phyloP scores from a whole-genome alignment of 2,113 vertebrate genomes.

The Calypte anna region DNA sequence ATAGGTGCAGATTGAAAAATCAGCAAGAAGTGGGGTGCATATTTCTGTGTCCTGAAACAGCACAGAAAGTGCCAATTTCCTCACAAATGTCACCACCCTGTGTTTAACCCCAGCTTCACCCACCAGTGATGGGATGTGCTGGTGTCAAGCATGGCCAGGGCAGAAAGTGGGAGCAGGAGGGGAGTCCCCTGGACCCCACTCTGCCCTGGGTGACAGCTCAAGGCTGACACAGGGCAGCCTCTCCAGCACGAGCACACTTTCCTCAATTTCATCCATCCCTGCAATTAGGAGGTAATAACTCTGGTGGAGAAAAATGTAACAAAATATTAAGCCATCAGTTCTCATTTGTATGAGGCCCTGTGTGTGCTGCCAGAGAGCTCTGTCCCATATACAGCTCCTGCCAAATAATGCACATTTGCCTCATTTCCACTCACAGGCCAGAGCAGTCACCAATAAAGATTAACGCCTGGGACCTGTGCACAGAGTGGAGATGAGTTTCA shows the following conservation, averaged over 20 bases:
- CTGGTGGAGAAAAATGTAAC: neutral
- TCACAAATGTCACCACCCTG: neutral
- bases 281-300: conserved; percentile 16
- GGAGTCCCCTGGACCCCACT: accelerated
- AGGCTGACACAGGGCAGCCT: neutral
- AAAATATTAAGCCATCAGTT: conserved; percentile 40
- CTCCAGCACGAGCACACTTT: neutral
- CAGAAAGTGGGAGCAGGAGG: neutral
- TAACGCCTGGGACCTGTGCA: neutral
- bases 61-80: neutral
- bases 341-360: neutral
- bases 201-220: neutral
- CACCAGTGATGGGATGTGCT: neutral
- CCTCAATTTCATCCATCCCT: neutral
- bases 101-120: neutral
- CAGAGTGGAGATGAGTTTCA: conserved; percentile 37
- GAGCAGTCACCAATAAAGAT: neutral
- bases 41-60: neutral
- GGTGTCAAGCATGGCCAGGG: neutral
- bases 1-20: neutral
- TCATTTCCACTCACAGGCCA: neutral
- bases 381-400: neutral
- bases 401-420: conserved; percentile 11
- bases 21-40: neutral
- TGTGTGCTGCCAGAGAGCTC: neutral